A percentile compares a stretch with the other conserved stretches of the same genome.
These are phyloP conservation scores for Zootermopsis nevadensis DNA, from an alignment of 2,888 invertebrate species.

Conservation along the genomic window DNA sequence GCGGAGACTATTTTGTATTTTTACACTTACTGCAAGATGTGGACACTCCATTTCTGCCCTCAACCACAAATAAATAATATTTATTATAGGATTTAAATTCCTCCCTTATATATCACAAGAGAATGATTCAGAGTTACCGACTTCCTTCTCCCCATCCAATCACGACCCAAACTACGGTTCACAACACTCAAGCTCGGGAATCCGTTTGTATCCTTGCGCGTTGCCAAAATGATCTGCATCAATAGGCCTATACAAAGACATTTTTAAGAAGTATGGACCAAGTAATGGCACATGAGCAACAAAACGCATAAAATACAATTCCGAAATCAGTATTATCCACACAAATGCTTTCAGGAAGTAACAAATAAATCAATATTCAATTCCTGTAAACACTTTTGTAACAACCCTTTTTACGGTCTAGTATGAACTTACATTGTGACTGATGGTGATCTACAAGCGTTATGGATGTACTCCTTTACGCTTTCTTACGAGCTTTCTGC, in stretches of 20 bases:
- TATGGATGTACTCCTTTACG: neutral
- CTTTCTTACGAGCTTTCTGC: neutral
- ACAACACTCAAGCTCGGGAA: slow-evolving; percentile 35
- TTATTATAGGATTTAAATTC: neutral
- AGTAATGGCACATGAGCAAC: neutral
- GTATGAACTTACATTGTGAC: neutral
- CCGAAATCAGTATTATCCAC: neutral
- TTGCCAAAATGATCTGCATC: slow-evolving; percentile 34
- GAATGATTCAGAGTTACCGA: neutral
- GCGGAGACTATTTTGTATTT: slow-evolving; percentile 67
- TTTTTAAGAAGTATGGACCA: neutral
- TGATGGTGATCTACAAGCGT: neutral
- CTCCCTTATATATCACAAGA: neutral
- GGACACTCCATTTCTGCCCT: slow-evolving; percentile 73
- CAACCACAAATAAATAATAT: neutral
- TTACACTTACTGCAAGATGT: slow-evolving; percentile 75
- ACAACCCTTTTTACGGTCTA: slow-evolving; percentile 20
- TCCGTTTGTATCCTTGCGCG: slow-evolving; percentile 46
- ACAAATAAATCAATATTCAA: slow-evolving; percentile 7
- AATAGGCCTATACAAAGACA: neutral
- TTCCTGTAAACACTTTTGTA: neutral
- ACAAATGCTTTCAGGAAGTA: neutral
- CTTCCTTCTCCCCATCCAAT: slow-evolving; percentile 36
- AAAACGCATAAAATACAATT: neutral
- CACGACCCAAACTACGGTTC: slow-evolving; percentile 40